These are phyloP conservation scores for Papilio helenus DNA, from an alignment of 1,140 invertebrate genomes.

Conservation along the genomic window DNA sequence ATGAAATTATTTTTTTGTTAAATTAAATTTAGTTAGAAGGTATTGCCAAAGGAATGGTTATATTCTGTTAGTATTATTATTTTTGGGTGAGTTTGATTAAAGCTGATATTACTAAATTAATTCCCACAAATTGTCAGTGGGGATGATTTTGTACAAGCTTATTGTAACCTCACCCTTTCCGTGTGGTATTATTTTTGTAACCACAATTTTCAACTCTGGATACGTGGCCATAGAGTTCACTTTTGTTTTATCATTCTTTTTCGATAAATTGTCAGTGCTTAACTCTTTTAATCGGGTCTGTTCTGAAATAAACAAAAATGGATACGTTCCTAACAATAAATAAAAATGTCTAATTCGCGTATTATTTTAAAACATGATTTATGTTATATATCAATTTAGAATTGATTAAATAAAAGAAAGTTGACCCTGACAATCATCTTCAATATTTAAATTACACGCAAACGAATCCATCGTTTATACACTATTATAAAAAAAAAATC, in stretches of 20 bases:
- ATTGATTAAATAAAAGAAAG: too few relatives aligned
- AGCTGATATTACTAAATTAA: conserved; percentile 13
- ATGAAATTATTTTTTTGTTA: too few relatives aligned
- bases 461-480: too few relatives aligned
- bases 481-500: too few relatives aligned
- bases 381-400: neutral
- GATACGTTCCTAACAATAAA: conserved; percentile 36
- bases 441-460: too few relatives aligned
- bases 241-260: conserved; percentile 53
- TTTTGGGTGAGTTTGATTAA: conserved; percentile 5
- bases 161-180: conserved; percentile 64
- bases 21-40: neutral
- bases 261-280: conserved; percentile 58
- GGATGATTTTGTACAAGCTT: conserved; percentile 32
- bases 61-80: neutral
- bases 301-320: conserved; percentile 64
- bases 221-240: conserved; percentile 55
- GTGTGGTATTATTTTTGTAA: conserved; percentile 75
- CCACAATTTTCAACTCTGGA: conserved; percentile 79
- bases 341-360: neutral
- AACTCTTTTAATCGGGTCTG: conserved; percentile 57
- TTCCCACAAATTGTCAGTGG: conserved; percentile 4
- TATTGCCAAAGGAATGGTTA: neutral
- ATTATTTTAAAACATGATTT: neutral
- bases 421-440: too few relatives aligned